Percentiles rank a stretch among this genome's conserved stretches.
phyloP scores from a whole-genome alignment of 2,113 vertebrate genomes.

The Loxodonta africana region DNA sequence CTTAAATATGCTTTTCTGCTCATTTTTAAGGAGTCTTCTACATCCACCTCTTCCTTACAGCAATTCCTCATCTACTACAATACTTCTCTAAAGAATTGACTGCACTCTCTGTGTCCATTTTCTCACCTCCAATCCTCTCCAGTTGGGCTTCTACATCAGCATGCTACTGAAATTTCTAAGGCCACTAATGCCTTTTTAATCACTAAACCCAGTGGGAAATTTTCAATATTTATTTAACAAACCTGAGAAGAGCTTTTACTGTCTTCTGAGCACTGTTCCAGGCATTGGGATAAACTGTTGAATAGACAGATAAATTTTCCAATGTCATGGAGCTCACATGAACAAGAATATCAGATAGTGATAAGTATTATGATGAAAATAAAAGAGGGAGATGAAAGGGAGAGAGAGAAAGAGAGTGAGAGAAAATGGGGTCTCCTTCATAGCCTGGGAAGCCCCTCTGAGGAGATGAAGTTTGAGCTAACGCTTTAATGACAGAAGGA shows the following conservation, averaged over 20 bases:
- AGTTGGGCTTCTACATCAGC: background rate
- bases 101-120: background rate
- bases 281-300: background rate
- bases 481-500: background rate
- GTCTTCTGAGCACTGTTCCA: background rate
- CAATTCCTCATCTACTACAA: background rate
- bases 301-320: background rate
- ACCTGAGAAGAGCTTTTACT: background rate
- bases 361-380: background rate
- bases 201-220: background rate
- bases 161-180: background rate
- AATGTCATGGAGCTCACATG: background rate
- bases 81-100: background rate
- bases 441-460: too few species aligned
- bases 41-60: background rate
- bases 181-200: background rate
- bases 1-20: background rate
- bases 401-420: background rate
- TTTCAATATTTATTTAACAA: background rate
- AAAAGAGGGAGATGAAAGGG: background rate
- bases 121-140: background rate
- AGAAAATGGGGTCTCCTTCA: background rate
- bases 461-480: background rate
- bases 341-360: background rate
- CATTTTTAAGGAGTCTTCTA: background rate